These are phyloP conservation scores for Tetragonula carbonaria DNA, from an alignment of 2,888 invertebrate species.

Conservation along the genomic window DNA sequence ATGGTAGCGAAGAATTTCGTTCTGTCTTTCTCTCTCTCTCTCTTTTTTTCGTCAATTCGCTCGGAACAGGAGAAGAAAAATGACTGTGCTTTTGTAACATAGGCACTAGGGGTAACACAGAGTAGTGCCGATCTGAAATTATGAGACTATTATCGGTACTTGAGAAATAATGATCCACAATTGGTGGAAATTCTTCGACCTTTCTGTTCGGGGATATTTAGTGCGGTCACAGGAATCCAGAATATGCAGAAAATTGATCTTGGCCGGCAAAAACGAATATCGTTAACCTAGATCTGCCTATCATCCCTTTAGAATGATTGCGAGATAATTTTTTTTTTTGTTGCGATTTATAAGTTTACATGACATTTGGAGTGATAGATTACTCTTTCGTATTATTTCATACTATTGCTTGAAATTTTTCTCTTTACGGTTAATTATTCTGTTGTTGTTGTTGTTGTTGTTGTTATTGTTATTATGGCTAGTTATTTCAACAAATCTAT, in stretches of 20 bases:
- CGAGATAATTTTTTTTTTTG: not conserved
- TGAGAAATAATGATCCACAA: not conserved
- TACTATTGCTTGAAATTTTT: too few relatives aligned
- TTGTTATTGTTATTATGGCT: too few relatives aligned
- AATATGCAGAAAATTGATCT: not conserved
- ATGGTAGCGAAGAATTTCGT: slow-evolving; percentile 39
- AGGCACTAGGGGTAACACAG: not conserved
- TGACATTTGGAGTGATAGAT: too few relatives aligned
- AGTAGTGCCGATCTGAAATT: slow-evolving; percentile 11
- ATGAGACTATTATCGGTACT: slow-evolving; percentile 11
- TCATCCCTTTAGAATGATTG: not conserved
- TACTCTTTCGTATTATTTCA: too few relatives aligned
- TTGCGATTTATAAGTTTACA: too few relatives aligned
- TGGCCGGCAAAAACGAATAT: not conserved
- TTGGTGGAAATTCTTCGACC: not conserved
- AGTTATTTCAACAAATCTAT: too few relatives aligned
- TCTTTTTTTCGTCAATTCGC: not conserved
- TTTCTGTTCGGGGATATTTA: not conserved
- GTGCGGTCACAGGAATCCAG: not conserved
- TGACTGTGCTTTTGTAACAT: slow-evolving; percentile 1
- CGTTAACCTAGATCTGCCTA: not conserved
- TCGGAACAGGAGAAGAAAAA: not conserved
- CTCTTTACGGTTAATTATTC: too few relatives aligned
- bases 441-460: too few relatives aligned
- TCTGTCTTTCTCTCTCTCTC: not conserved